A percentile compares a stretch with the other conserved stretches of the same genome.
These are phyloP conservation scores for Zygogramma bicolorata DNA, from an alignment of 2,888 invertebrate species.

Conservation along the genomic window DNA sequence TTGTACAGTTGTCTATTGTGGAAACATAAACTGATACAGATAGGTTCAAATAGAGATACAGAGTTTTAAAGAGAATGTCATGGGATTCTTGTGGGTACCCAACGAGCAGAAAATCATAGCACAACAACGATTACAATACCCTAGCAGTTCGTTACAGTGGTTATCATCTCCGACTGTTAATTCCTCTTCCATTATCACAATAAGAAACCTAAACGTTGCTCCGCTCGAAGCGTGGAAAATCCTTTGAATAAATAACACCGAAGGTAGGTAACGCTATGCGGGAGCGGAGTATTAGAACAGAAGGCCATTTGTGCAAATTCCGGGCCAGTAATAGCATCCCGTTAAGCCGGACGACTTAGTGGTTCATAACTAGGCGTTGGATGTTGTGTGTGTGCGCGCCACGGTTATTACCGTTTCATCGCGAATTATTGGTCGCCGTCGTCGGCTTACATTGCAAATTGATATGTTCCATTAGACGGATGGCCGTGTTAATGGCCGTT, in stretches of 20 bases:
- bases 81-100: too few relatives aligned
- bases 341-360: slow-evolving; percentile 49
- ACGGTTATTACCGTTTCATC: slow-evolving; percentile 50
- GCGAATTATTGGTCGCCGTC: slow-evolving; percentile 47
- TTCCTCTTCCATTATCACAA: not conserved
- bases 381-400: slow-evolving; percentile 34
- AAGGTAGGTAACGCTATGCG: not conserved
- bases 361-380: slow-evolving; percentile 45
- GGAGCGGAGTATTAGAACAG: slow-evolving; percentile 15
- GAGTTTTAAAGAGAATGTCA: too few relatives aligned
- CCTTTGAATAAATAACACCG: slow-evolving; percentile 15
- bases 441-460: slow-evolving; percentile 58
- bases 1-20: too few relatives aligned
- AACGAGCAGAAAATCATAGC: too few relatives aligned
- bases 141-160: too few relatives aligned
- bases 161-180: not conserved
- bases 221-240: not conserved
- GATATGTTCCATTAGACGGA: slow-evolving; percentile 55
- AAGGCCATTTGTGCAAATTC: slow-evolving; percentile 43
- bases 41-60: too few relatives aligned
- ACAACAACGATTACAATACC: too few relatives aligned
- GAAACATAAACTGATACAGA: too few relatives aligned
- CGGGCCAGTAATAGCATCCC: slow-evolving; percentile 46
- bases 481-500: slow-evolving; percentile 30
- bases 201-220: slow-evolving; percentile 1